Evolutionary conservation across 2,113 vertebrate species (phyloP), one percentile per base, ranked within the genome.

Genomic region (Erythrocebus patas): DNA sequence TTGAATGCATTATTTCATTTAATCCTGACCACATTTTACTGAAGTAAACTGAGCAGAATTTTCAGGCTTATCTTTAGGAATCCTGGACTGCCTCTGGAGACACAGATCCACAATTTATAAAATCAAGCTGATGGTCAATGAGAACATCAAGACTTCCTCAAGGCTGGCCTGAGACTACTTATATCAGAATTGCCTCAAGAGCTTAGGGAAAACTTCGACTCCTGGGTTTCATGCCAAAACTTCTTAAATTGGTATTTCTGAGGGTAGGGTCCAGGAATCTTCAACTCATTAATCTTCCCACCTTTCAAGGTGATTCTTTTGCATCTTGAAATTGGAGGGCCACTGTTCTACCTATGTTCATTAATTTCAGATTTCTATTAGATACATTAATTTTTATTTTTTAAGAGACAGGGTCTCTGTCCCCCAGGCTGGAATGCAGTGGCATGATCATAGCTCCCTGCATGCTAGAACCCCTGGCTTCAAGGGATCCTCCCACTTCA

Each of bases 331-430:
- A 76, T 88, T 43, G 59, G 64, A 95, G 27, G 50, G 48, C 25
- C 35, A 35, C 32, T 95, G 22, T 70, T 90, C 27, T 43, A 72
- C 8, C 5, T 84, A 17, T 1, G 50, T 61, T 92, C 13, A 84
- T 72, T 79, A 84, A 93, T 85, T 88, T 97, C 57, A 84, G 57
- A 88, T 90, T 97, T 95, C 35, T 23, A 79, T 23, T 75, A 38
- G 2, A 3, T 57, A 92, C 66, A 38, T 22, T 96, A 59, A 68
- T 52, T 64, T 64, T 64, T 64, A 64, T 61, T 89, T 66, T 82
- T 27, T 88, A 40, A 96, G 86, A 93, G 27, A 64, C 12, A 14
- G 2, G 5, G 12, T 64, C 27, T 64, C 12, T 64, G 61, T 64
- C 61, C 61, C 61, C 61, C 61, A 64, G 61, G 27, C 61, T 32